Evolutionary conservation across 2,888 invertebrate genomes (phyloP), one percentile per base, ranked within the genome.

Genomic region (Leptinotarsa haldemani): DNA sequence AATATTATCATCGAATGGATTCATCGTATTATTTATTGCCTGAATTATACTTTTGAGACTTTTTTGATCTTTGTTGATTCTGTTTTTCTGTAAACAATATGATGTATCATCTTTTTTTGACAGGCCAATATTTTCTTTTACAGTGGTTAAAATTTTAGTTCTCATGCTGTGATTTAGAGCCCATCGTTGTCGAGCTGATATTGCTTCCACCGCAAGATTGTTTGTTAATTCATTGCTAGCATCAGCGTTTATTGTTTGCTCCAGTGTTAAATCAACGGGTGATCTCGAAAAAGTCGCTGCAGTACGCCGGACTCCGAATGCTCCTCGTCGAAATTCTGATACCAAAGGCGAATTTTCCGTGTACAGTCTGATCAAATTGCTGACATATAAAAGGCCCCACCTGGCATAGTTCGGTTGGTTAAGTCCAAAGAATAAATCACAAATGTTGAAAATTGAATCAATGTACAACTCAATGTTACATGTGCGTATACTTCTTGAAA

Each of bases 71-170:
- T 73, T 73, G 74, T 81, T 80, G 52, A 74, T 75, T 70, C 30
- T 63, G 22, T 25, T 25, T 25, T 25, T 25, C 22, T 25, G 22
- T 25, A 25, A 25, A 25, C 22, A 25, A 25, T 25, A 61, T 74
- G 77, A 79, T 56, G 78, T 83, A 79, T 83, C 83, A 80, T 83
- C 82, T 78, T 71, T 76, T 71, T 79, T 63, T 13, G 79, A 70
- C 74, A 83, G 68, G 53, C 81, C 73, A 50, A 80, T 47, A 73
- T 73, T 71, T 22, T 77, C 56, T 50, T 73, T 71, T 16, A 75
- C 40, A 18, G 65, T 12, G 18, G 72, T 48, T 58, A 71, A 15
- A 50, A 75, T 73, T 65, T 71, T 63, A 47, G 68, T 40, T n/a
- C 68, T 63, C 63, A 71, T 67, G 30, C 70, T 74, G 20, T 74